phyloP scores from a whole-genome alignment of 2,888 invertebrate species.

The Mermis nigrescens region DNA sequence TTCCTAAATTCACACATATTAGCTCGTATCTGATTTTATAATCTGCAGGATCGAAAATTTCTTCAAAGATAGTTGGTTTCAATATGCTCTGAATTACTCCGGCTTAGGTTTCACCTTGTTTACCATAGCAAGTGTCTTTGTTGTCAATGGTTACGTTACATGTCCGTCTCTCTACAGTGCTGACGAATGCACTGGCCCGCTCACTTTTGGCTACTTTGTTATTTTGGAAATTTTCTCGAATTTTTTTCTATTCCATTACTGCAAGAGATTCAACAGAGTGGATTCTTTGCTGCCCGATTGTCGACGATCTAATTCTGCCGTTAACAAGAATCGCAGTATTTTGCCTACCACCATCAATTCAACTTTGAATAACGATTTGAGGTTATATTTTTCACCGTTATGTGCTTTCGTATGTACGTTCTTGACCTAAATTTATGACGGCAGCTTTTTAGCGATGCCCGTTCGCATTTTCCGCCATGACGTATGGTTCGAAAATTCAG shows the following conservation, averaged over 20 bases:
- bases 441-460: no score
- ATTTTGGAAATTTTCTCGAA: conserved; percentile 4
- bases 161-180: conserved; percentile 4
- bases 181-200: background rate
- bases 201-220: background rate
- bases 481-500: no score
- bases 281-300: background rate
- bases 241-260: conserved; percentile 5
- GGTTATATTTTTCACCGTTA: no score
- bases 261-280: background rate
- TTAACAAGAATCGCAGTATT: no score
- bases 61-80: background rate
- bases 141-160: conserved; percentile 3
- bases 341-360: no score
- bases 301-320: background rate
- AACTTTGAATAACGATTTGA: no score
- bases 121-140: background rate
- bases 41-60: no score
- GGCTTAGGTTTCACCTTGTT: background rate
- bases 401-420: no score
- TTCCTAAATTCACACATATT: no score
- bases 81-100: background rate
- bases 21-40: no score
- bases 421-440: no score
- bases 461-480: no score